phyloP scores from a whole-genome alignment of 2,113 vertebrate species.

The Climacteris rufus region DNA sequence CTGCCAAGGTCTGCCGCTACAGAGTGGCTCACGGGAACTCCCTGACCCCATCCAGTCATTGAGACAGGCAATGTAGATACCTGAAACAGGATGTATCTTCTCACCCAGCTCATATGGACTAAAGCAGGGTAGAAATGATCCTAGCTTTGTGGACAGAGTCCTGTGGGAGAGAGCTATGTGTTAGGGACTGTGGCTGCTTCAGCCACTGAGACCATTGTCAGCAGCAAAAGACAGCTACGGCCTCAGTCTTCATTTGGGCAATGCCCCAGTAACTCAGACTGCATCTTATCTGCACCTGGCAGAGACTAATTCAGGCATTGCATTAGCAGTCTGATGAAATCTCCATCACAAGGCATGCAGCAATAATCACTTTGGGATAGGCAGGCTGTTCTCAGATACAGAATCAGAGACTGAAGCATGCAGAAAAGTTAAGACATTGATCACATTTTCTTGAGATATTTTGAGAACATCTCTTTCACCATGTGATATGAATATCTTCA shows the following conservation, averaged over 20 bases:
- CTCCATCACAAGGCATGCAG: not conserved
- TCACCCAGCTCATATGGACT: not conserved
- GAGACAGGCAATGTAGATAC: not conserved
- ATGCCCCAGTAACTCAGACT: not conserved
- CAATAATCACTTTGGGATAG: not conserved
- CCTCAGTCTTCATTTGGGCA: not conserved
- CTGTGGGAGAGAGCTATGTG: not conserved
- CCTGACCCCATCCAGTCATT: fast-evolving
- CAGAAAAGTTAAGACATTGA: not conserved
- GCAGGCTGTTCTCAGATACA: not conserved
- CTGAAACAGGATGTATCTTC: not conserved
- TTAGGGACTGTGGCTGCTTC: fast-evolving
- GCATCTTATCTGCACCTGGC: not conserved
- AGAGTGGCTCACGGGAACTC: fast-evolving
- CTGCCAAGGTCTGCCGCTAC: not conserved
- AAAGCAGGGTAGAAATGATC: not conserved
- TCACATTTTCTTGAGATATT: not conserved
- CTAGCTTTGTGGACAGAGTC: not conserved
- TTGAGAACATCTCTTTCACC: not conserved
- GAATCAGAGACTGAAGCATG: not conserved
- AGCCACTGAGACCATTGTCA: not conserved
- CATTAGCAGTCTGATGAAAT: not conserved
- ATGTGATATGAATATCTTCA: not conserved
- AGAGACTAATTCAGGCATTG: not conserved
- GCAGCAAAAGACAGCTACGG: not conserved